Conservation (phyloP, 2,797 vertebrate species). For the Syndactyla subalaris region DNA sequence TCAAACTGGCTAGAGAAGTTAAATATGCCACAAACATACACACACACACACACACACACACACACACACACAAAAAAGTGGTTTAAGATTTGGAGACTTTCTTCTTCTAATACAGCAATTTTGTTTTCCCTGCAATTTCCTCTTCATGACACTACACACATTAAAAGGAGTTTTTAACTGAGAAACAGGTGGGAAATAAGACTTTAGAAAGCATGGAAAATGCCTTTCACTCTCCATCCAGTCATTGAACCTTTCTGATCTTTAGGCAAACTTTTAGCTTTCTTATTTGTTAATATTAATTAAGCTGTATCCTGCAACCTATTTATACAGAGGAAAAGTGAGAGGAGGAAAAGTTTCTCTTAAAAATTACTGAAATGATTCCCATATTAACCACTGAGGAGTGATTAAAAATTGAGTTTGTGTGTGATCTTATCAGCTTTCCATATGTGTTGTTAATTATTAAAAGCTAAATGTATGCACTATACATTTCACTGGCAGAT, state of each 20-base stretch:
- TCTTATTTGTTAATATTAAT: not conserved
- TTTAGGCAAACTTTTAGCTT: not conserved
- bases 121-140: not conserved
- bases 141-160: not conserved
- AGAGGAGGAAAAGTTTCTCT: not conserved
- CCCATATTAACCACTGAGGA: not conserved
- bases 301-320: not conserved
- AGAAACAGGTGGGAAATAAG: not conserved
- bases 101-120: not conserved
- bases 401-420: not conserved
- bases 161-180: not conserved
- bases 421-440: not conserved
- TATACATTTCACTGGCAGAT: not conserved
- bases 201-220: not conserved
- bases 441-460: not conserved
- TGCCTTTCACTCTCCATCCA: not conserved
- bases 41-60: not conserved
- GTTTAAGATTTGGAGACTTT: not conserved
- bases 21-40: not conserved
- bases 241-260: not conserved
- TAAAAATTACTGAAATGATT: not conserved
- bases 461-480: not conserved
- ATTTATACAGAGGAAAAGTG: fast-evolving
- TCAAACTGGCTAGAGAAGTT: not conserved
- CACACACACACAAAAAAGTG: not conserved